phyloP scores from a whole-genome alignment of 2,113 vertebrate genomes.

The Megaceryle torquata region DNA sequence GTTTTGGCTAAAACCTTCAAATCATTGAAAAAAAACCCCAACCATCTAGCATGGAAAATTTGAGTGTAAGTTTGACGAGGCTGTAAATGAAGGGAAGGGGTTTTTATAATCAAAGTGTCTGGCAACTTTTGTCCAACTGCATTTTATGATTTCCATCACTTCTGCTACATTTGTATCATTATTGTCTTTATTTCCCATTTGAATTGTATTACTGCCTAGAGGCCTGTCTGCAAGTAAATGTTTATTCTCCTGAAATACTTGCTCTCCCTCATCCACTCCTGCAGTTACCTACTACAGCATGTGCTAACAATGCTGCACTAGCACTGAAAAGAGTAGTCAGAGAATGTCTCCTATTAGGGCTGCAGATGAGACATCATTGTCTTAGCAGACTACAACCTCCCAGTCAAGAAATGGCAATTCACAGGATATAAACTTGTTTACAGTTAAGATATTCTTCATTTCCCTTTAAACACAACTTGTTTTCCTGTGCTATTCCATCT shows the following conservation, averaged over 20 bases:
- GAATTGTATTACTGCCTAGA: neutral
- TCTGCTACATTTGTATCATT: neutral
- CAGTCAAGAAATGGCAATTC: neutral
- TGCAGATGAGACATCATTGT: neutral
- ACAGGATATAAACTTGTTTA: neutral
- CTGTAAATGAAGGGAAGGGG: neutral
- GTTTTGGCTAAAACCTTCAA: neutral
- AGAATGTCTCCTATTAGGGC: neutral
- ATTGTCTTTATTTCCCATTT: neutral
- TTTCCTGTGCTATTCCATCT: constrained; percentile 22
- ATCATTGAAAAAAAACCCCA: neutral
- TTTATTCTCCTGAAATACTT: neutral
- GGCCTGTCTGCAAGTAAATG: neutral
- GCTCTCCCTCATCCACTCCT: neutral
- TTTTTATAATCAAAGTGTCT: neutral
- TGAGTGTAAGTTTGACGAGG: neutral
- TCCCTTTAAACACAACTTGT: neutral
- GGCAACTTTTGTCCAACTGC: neutral
- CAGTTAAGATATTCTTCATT: neutral
- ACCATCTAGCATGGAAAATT: neutral
- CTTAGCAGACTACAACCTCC: neutral
- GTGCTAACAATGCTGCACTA: neutral
- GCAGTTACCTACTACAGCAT: neutral
- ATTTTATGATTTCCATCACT: neutral
- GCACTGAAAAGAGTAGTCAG: neutral